These are phyloP conservation scores for Lepidothrix coronata DNA, from an alignment of 2,113 vertebrate genomes.

Conservation along the genomic window DNA sequence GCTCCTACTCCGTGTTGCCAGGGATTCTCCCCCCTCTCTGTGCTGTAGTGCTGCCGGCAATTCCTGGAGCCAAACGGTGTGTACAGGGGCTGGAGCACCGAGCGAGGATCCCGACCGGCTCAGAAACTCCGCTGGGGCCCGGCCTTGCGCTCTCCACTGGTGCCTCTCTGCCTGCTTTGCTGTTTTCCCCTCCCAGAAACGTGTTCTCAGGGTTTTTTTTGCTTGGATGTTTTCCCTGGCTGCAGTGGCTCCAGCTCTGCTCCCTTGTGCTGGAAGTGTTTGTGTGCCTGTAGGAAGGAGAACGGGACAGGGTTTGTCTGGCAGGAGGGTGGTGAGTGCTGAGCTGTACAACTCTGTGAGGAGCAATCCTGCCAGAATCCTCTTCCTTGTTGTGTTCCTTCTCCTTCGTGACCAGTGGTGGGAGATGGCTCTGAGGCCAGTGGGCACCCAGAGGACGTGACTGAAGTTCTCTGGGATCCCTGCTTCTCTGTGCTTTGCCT, in stretches of 20 bases:
- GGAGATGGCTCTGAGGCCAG: neutral
- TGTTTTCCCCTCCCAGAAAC: neutral
- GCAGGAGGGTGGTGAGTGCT: neutral
- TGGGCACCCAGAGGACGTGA: neutral
- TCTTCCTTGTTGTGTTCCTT: rapidly evolving
- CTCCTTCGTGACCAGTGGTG: neutral
- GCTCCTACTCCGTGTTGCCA: neutral
- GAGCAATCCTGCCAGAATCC: neutral
- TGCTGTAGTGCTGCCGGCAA: neutral
- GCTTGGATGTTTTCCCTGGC: neutral
- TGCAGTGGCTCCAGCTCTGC: neutral
- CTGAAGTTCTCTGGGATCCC: neutral
- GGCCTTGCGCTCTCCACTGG: rapidly evolving
- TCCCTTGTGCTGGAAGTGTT: neutral
- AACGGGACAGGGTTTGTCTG: neutral
- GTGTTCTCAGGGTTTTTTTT: neutral
- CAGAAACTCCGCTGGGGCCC: neutral
- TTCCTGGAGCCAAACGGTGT: rapidly evolving
- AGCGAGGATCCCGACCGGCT: neutral
- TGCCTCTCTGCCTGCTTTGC: neutral
- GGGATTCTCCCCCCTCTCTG: neutral
- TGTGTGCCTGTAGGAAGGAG: neutral
- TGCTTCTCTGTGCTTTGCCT: neutral
- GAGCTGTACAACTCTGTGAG: rapidly evolving
- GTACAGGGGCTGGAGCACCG: neutral